Percentiles rank a stretch among this genome's conserved stretches.
Conservation (phyloP, 2,113 vertebrate genomes). For the Myiopsitta monachus region DNA sequence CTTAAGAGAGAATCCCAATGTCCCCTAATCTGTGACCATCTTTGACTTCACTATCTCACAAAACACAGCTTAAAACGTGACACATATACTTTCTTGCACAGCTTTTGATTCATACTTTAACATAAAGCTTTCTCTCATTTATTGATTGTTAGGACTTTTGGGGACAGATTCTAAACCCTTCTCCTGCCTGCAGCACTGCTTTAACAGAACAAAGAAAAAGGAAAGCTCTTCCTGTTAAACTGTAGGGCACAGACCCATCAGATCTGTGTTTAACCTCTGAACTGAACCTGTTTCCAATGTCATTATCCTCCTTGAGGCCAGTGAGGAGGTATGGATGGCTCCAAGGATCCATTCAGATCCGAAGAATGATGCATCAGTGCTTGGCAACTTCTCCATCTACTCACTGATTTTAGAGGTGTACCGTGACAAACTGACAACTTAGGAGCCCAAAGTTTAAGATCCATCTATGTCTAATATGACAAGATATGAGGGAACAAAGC, state of each 20-base stretch:
- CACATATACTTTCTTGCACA: background rate
- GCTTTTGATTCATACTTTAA: constrained; percentile 9
- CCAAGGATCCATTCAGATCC: background rate
- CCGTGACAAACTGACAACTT: background rate
- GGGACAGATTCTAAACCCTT: background rate
- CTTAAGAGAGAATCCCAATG: background rate
- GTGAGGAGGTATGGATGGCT: background rate
- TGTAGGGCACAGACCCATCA: background rate
- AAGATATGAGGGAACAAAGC: background rate
- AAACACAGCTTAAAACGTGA: background rate
- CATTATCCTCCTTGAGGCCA: background rate
- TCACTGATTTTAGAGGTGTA: background rate
- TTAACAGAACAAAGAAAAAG: background rate
- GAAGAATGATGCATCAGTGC: background rate
- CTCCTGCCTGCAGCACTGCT: background rate
- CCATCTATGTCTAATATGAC: background rate
- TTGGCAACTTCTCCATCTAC: background rate
- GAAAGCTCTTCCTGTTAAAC: background rate
- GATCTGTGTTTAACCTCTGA: background rate
- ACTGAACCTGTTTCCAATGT: background rate
- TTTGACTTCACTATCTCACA: background rate
- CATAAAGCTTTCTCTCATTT: constrained; percentile 12
- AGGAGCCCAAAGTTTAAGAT: background rate
- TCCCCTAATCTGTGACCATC: background rate
- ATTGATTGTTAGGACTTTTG: background rate